Evolutionary conservation across 2,113 vertebrate genomes (phyloP).

Genomic region (Brienomyrus brachyistius): DNA sequence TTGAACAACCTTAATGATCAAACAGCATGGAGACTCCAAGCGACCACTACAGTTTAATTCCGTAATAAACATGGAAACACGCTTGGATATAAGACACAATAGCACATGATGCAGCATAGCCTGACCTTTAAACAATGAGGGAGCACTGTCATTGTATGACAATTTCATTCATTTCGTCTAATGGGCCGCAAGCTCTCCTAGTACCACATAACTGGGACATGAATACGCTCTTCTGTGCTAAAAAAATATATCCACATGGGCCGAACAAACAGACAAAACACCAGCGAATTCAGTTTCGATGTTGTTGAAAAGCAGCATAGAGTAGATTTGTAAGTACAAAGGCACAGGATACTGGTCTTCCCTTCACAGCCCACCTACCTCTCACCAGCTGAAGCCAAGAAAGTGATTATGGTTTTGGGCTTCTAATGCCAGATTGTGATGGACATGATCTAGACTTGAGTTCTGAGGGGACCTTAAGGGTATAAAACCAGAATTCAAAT

Average conservation of each 20-base stretch:
- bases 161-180: background rate
- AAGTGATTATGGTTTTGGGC: background rate
- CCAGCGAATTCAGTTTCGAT: background rate
- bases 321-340: background rate
- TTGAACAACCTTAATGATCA: background rate
- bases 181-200: background rate
- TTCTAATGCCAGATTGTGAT: conserved; percentile 18
- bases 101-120: background rate
- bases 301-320: background rate
- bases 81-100: background rate
- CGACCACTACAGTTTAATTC: background rate
- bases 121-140: background rate
- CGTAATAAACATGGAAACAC: background rate
- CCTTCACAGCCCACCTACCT: background rate
- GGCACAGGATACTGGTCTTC: background rate
- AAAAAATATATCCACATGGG: background rate
- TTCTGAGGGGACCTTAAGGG: background rate
- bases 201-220: background rate
- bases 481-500: background rate
- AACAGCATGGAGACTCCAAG: background rate
- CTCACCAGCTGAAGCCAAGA: background rate
- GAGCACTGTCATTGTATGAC: background rate
- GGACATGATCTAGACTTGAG: conserved; percentile 18
- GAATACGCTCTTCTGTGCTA: background rate
- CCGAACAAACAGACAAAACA: background rate